Percentiles rank a stretch among this genome's conserved stretches.
These are phyloP conservation scores for Temnothorax rugatulus DNA, from an alignment of 2,888 invertebrate species.

Conservation along the genomic window DNA sequence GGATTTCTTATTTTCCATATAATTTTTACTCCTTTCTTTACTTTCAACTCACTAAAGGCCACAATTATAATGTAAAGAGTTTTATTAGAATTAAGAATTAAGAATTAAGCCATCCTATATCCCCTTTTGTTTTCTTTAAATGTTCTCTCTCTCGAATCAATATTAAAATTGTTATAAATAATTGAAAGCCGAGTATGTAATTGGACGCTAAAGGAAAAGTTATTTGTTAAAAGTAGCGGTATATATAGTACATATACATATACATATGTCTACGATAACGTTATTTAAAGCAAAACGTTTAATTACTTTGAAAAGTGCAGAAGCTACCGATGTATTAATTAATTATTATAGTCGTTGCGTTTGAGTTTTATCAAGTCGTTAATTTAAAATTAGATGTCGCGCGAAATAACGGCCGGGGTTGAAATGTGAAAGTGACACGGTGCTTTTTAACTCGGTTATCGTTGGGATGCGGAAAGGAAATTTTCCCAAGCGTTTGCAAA, in stretches of 20 bases:
- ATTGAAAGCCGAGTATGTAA: neutral
- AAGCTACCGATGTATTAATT: no score
- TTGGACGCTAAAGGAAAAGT: no score
- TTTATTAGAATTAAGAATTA: neutral
- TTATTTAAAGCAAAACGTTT: neutral
- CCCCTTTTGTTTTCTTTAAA: neutral
- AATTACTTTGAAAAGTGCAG: neutral
- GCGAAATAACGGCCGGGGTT: neutral
- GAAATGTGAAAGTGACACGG: neutral
- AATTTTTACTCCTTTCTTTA: neutral
- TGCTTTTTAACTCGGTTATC: neutral
- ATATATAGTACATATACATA: neutral
- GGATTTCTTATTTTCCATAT: neutral
- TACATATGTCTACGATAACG: neutral
- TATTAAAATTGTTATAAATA: slow-evolving; percentile 1
- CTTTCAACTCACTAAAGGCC: neutral
- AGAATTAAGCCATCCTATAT: neutral
- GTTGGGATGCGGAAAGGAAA: neutral
- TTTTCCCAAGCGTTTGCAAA: slow-evolving; percentile 8
- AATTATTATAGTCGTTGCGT: no score
- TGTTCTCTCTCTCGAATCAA: neutral
- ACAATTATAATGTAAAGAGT: neutral
- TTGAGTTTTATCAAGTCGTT: no score
- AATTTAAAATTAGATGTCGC: neutral
- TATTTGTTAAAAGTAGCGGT: no score